Percentiles rank a stretch among this genome's conserved stretches.
These are phyloP conservation scores for Ectropis crepuscularia DNA, from an alignment of 2,888 invertebrate species.

Conservation along the genomic window DNA sequence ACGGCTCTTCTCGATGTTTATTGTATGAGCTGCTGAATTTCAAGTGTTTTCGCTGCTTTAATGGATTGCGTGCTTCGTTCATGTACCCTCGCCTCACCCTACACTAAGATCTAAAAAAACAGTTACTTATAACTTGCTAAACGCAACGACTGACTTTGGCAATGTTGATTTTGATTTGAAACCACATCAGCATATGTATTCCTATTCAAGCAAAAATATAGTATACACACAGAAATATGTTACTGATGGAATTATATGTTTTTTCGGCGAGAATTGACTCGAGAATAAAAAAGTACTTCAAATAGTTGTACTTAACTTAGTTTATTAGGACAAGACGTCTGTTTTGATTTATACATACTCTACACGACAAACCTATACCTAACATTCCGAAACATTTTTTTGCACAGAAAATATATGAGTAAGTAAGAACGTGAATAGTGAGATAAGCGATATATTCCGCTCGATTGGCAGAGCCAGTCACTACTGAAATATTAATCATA, in stretches of 20 bases:
- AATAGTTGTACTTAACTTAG: no score
- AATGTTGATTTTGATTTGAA: background rate
- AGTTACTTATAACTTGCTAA: constrained; percentile 26
- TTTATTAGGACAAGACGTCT: no score
- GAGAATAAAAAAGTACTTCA: no score
- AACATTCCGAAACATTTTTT: background rate
- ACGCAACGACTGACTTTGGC: constrained; percentile 17
- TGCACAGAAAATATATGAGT: constrained; percentile 1
- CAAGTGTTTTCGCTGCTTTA: constrained; percentile 79
- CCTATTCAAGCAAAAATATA: no score
- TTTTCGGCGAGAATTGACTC: no score
- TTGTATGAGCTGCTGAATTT: constrained; percentile 82
- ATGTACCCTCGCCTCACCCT: constrained; percentile 50
- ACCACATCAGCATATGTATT: no score
- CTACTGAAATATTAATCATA: constrained; percentile 73
- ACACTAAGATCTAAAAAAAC: constrained; percentile 50
- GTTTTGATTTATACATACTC: no score
- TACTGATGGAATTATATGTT: no score
- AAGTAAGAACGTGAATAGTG: constrained; percentile 18
- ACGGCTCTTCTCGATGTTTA: constrained; percentile 69
- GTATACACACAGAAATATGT: no score
- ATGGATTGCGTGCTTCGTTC: constrained; percentile 69
- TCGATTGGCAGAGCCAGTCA: constrained; percentile 67
- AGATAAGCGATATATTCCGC: constrained; percentile 61
- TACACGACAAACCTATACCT: background rate